These are phyloP conservation scores for Trissonchulus sp. DNA, from an alignment of 2,888 invertebrate species.

Conservation along the genomic window DNA sequence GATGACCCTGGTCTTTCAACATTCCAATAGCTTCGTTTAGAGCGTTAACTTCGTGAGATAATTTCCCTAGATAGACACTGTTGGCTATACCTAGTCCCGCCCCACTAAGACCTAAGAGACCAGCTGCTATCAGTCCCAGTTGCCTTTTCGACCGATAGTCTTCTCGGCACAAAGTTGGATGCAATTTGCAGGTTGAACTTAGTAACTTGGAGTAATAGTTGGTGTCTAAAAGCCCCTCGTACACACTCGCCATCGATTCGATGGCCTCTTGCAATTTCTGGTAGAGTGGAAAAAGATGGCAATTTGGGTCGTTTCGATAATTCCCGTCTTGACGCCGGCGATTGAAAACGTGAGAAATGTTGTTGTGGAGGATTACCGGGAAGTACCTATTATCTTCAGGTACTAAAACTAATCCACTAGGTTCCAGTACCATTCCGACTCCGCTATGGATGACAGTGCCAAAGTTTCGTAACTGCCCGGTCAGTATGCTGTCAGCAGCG, in stretches of 20 bases:
- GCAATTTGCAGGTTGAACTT: background rate
- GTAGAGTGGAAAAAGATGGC: background rate
- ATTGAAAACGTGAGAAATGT: background rate
- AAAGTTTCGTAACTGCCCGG: too few species aligned
- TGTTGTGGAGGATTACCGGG: background rate
- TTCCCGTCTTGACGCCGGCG: background rate
- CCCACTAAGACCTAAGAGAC: background rate
- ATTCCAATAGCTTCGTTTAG: background rate
- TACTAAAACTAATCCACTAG: background rate
- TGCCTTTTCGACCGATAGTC: background rate
- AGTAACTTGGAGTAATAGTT: background rate
- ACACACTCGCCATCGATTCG: background rate
- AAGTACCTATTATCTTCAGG: background rate
- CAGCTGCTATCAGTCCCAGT: background rate
- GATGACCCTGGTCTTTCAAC: background rate
- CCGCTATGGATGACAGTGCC: background rate
- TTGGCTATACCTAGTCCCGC: background rate
- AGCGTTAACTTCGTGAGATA: background rate
- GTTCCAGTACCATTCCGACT: background rate
- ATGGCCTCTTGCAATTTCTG: background rate
- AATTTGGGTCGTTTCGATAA: background rate
- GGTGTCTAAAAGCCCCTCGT: background rate
- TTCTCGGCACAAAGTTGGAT: background rate
- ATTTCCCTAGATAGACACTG: background rate
- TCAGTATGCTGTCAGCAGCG: too few species aligned